Percentiles rank a stretch among this genome's conserved stretches.
Conservation (phyloP, 2,113 vertebrate species). For the Athene cunicularia region DNA sequence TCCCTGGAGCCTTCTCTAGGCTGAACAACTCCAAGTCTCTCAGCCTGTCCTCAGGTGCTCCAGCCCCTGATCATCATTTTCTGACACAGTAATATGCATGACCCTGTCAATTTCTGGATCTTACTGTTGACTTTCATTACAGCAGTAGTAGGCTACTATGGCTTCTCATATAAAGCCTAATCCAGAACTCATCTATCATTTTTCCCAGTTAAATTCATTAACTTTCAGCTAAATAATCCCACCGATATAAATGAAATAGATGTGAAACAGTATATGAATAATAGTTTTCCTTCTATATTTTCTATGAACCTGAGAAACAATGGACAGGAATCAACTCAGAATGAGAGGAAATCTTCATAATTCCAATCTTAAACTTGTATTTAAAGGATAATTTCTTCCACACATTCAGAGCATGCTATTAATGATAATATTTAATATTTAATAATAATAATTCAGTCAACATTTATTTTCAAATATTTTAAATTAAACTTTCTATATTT, state of each 20-base stretch:
- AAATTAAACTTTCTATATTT: background rate
- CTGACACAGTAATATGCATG: background rate
- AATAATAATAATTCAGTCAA: background rate
- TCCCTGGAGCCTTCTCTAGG: too few species aligned
- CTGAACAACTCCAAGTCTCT: too few species aligned
- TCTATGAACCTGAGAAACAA: background rate
- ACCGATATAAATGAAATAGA: background rate
- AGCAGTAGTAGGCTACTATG: background rate
- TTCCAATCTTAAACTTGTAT: background rate
- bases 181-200: background rate
- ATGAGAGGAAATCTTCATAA: background rate
- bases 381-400: background rate
- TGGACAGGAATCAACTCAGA: background rate
- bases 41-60: too few species aligned
- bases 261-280: background rate
- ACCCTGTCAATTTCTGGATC: background rate
- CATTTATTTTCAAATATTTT: background rate
- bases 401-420: background rate
- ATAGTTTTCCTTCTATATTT: background rate
- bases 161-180: background rate
- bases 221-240: background rate
- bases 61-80: background rate
- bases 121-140: background rate
- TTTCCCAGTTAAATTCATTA: background rate
- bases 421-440: background rate